A percentile compares a stretch with the other conserved stretches of the same genome.
Conservation (phyloP, 1,140 invertebrate genomes). For the Oryctes rhinoceros region DNA sequence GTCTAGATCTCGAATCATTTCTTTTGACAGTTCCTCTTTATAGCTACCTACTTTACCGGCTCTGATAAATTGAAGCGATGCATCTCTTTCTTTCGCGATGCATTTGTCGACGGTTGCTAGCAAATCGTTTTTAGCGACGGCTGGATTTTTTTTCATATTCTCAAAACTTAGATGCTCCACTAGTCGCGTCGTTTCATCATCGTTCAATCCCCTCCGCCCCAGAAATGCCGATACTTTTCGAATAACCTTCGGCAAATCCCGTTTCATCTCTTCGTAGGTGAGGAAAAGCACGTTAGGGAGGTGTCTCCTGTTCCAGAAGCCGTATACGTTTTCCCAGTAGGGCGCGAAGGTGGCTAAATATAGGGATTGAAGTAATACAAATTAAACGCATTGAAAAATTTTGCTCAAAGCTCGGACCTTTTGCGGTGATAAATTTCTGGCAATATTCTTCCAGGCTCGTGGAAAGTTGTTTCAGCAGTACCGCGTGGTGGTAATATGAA, state of each 20-base stretch:
- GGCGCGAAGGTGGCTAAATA: background rate
- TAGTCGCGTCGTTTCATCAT: conserved; percentile 71
- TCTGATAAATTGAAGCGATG: background rate
- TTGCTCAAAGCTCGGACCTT: no score
- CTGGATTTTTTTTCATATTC: conserved; percentile 80
- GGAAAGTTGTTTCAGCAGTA: conserved; percentile 72
- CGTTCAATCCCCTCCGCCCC: conserved; percentile 67
- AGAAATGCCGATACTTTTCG: conserved; percentile 78
- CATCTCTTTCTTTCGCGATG: background rate
- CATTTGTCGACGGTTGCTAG: background rate
- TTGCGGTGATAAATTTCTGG: conserved; percentile 77
- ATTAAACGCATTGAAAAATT: no score
- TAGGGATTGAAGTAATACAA: no score
- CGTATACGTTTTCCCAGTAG: conserved; percentile 61
- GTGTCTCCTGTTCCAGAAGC: conserved; percentile 75
- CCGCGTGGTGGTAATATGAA: conserved; percentile 88
- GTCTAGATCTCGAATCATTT: background rate
- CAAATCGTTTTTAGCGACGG: conserved; percentile 62
- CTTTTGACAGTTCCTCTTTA: background rate
- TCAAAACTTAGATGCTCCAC: conserved; percentile 80
- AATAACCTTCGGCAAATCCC: conserved; percentile 71
- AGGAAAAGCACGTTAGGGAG: conserved; percentile 82
- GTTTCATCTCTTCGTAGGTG: conserved; percentile 88
- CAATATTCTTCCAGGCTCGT: conserved; percentile 82
- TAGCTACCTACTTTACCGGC: conserved; percentile 1